phyloP scores from a whole-genome alignment of 2,797 vertebrate species.

The Coracias cyanogaster region DNA sequence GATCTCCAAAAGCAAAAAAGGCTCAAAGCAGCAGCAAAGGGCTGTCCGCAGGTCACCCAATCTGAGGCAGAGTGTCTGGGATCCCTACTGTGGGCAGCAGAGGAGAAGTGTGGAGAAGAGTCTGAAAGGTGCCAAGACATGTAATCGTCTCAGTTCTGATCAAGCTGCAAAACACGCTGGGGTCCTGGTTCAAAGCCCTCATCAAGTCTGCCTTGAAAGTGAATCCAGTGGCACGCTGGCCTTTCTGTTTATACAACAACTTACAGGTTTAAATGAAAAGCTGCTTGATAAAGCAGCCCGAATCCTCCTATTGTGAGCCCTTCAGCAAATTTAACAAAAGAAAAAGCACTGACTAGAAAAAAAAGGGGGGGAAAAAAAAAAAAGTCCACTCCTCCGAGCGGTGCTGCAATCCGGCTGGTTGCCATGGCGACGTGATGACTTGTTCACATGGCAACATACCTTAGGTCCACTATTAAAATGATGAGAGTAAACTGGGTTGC shows the following conservation, averaged over 20 bases:
- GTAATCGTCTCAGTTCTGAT: slow-evolving; percentile 75
- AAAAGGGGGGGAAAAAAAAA: neutral
- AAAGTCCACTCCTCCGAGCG: slow-evolving; percentile 78
- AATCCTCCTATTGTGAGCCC: slow-evolving; percentile 81
- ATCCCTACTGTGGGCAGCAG: slow-evolving; percentile 67
- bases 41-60: slow-evolving; percentile 72
- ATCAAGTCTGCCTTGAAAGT: slow-evolving; percentile 75
- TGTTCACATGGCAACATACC: slow-evolving; percentile 99
- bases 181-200: slow-evolving; percentile 77
- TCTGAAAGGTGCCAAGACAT: slow-evolving; percentile 73
- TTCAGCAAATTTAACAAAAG: slow-evolving; percentile 84
- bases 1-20: slow-evolving; percentile 66
- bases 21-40: slow-evolving; percentile 52
- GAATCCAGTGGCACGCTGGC: slow-evolving; percentile 61
- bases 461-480: slow-evolving; percentile 98
- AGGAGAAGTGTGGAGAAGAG: slow-evolving; percentile 72
- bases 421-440: slow-evolving; percentile 97
- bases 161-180: slow-evolving; percentile 70
- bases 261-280: slow-evolving; percentile 79
- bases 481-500: slow-evolving; percentile 81
- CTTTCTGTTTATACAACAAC: slow-evolving; percentile 82
- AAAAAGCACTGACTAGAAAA: slow-evolving; percentile 64
- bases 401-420: slow-evolving; percentile 91
- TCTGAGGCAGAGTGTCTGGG: slow-evolving; percentile 3
- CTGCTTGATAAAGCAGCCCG: slow-evolving; percentile 74